A percentile compares a stretch with the other conserved stretches of the same genome.
Conservation (phyloP, 1,140 invertebrate species). For the Drosophila grimshawi region DNA sequence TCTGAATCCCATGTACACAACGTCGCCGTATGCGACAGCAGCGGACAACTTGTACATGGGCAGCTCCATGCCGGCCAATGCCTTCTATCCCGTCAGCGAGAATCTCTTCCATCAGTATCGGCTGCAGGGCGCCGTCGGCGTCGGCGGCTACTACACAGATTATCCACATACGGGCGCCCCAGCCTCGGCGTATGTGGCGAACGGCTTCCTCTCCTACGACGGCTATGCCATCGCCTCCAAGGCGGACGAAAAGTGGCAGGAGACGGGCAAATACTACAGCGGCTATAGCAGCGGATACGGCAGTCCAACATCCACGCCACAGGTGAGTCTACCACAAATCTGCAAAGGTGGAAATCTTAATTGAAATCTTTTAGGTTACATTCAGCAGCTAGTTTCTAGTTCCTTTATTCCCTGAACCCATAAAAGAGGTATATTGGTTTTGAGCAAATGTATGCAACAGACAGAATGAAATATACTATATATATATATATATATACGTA, state of each 20-base stretch:
- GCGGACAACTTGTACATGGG: constrained; percentile 90
- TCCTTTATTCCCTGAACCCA: too few relatives aligned
- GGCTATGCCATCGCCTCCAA: constrained; percentile 83
- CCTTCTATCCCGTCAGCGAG: constrained; percentile 91
- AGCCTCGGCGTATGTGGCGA: constrained; percentile 88
- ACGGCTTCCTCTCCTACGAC: constrained; percentile 89
- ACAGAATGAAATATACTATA: too few relatives aligned
- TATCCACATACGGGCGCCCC: constrained; percentile 87
- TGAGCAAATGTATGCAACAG: too few relatives aligned
- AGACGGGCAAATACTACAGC: constrained; percentile 83
- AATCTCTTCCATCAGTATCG: constrained; percentile 95
- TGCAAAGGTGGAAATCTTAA: too few relatives aligned
- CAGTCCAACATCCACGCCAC: constrained; percentile 82
- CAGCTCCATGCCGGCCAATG: constrained; percentile 87
- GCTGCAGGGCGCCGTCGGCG: constrained; percentile 86
- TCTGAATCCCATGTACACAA: constrained; percentile 92
- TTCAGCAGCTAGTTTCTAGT: too few relatives aligned
- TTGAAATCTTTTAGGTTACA: too few relatives aligned
- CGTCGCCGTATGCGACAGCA: constrained; percentile 85
- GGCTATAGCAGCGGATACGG: constrained; percentile 81
- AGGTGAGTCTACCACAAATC: constrained; percentile 54
- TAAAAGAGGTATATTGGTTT: too few relatives aligned
- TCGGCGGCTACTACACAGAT: constrained; percentile 90
- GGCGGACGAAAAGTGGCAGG: constrained; percentile 84
- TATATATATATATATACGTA: too few relatives aligned